Evolutionary conservation across 2,113 vertebrate species (phyloP).

Genomic region (Paraplagusia blochii): DNA sequence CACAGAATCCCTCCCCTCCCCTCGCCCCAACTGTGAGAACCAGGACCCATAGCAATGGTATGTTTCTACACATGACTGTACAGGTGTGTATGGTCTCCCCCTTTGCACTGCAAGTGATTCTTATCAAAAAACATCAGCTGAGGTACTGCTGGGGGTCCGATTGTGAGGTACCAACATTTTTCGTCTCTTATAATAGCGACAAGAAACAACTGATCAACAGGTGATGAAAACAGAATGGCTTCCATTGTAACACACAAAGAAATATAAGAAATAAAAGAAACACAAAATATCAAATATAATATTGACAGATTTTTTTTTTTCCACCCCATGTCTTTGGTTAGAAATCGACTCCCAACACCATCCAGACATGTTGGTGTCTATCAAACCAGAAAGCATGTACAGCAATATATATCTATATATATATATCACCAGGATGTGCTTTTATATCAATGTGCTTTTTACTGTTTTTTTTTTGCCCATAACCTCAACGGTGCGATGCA

Average conservation of each 20-base stretch:
- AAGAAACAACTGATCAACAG: slow-evolving; percentile 66
- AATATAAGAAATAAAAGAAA: slow-evolving; percentile 52
- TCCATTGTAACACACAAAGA: slow-evolving; percentile 48
- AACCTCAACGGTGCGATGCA: slow-evolving; percentile 26
- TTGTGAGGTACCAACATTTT: slow-evolving; percentile 85
- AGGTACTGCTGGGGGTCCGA: slow-evolving; percentile 82
- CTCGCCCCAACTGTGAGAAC: slow-evolving; percentile 62
- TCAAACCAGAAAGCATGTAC: slow-evolving; percentile 6
- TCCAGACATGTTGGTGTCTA: slow-evolving; percentile 53
- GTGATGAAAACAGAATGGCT: slow-evolving; percentile 56
- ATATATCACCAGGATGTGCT: neutral
- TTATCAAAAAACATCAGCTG: slow-evolving; percentile 80
- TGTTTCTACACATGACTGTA: slow-evolving; percentile 75
- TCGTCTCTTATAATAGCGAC: slow-evolving; percentile 68
- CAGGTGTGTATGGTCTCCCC: slow-evolving; percentile 67
- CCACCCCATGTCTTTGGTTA: slow-evolving; percentile 87
- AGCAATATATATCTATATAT: no score
- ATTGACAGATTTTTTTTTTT: slow-evolving; percentile 76
- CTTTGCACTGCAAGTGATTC: slow-evolving; percentile 69
- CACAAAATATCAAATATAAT: slow-evolving; percentile 42
- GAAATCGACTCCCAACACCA: slow-evolving; percentile 74
- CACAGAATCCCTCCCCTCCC: slow-evolving; percentile 81
- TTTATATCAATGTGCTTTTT: neutral
- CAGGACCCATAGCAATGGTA: slow-evolving; percentile 61
- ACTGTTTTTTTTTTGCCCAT: neutral